phyloP scores from a whole-genome alignment of 2,797 vertebrate species.

The Agapornis canus region DNA sequence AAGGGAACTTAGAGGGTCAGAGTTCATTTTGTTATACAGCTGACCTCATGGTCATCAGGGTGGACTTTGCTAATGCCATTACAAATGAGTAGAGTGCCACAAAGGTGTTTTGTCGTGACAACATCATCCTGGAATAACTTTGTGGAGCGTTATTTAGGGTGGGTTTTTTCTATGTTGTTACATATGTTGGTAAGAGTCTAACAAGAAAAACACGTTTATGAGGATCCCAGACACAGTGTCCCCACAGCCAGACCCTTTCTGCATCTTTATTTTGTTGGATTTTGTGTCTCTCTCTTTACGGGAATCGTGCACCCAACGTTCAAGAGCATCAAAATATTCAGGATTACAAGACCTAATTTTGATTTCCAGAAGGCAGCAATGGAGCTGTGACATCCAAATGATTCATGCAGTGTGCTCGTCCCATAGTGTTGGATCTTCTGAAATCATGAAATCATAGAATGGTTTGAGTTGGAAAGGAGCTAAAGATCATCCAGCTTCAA shows the following conservation, averaged over 20 bases:
- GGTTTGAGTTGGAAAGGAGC: not conserved
- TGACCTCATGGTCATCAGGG: not conserved
- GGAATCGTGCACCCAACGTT: accelerated
- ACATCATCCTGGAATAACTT: not conserved
- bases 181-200: not conserved
- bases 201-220: slow-evolving; percentile 32
- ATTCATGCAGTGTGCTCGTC: not conserved
- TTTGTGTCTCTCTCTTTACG: not conserved
- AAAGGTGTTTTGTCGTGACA: not conserved
- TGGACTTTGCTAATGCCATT: not conserved
- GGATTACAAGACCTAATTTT: not conserved
- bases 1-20: not conserved
- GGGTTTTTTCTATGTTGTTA: not conserved
- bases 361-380: not conserved
- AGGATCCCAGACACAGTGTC: not conserved
- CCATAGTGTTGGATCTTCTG: not conserved
- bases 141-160: accelerated
- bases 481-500: not conserved
- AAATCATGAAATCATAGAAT: not conserved
- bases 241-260: not conserved
- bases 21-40: accelerated
- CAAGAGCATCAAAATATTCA: not conserved
- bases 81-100: not conserved
- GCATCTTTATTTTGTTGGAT: not conserved
- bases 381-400: not conserved